A percentile compares a stretch with the other conserved stretches of the same genome.
Evolutionary conservation across 2,888 invertebrate genomes (phyloP).

Genomic region (Idaea biselata): DNA sequence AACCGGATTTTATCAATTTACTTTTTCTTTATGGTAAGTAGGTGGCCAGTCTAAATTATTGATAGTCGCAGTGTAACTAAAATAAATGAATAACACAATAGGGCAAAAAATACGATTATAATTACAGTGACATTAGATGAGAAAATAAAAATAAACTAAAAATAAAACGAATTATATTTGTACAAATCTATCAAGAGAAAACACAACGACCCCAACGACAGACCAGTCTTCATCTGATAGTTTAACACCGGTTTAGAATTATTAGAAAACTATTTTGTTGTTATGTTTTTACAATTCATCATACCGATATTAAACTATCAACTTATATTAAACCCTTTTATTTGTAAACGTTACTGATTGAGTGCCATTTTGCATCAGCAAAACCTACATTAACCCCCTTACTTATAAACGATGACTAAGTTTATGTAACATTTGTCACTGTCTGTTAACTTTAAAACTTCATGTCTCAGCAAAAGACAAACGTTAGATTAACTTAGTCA

Average conservation of each 20-base stretch:
- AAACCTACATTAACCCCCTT: too few species aligned
- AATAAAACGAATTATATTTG: slow-evolving; percentile 18
- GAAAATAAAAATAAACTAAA: slow-evolving; percentile 7
- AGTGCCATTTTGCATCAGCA: too few species aligned
- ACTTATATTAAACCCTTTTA: neutral
- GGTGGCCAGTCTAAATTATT: too few species aligned
- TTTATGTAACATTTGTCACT: too few species aligned
- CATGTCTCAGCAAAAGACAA: too few species aligned
- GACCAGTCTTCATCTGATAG: neutral
- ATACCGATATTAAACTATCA: neutral
- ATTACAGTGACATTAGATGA: slow-evolving; percentile 26
- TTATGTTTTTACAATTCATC: too few species aligned
- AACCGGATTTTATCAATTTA: too few species aligned
- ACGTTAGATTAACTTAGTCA: too few species aligned
- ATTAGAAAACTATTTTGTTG: neutral
- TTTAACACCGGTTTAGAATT: neutral
- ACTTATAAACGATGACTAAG: too few species aligned
- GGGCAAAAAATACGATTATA: slow-evolving; percentile 23
- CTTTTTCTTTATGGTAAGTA: too few species aligned
- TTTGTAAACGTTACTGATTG: too few species aligned
- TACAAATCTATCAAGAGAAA: slow-evolving; percentile 6
- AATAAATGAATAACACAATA: slow-evolving; percentile 14
- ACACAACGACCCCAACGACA: neutral
- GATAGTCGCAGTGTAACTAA: neutral
- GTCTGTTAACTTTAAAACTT: too few species aligned